Evolutionary conservation across 2,113 vertebrate species (phyloP), one percentile per base, ranked within the genome.

Genomic region (Scartelaos histophorus): DNA sequence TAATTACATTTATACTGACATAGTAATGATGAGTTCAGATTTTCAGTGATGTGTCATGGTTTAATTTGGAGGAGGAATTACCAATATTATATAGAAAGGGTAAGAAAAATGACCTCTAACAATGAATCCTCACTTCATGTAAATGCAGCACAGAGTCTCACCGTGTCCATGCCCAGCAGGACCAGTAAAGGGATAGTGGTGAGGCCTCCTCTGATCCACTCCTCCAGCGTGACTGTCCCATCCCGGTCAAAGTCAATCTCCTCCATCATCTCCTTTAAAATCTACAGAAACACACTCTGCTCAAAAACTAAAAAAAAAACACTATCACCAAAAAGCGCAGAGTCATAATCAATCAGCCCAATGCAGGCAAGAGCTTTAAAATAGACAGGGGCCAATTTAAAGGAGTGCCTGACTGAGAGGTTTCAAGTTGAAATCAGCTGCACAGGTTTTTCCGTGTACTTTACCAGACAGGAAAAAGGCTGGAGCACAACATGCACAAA

Each of bases 151-250:
- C 78, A 13, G 12, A 66, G 54, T 70, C 93, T 82, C 78, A 96
- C 94, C 56, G 94, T 95, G 24, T 97, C 96, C 96, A 97, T 96
- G 25, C 97, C 97, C 83, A 98, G 91, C 13, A 98, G 93, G 7
- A 98, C 96, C 85, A 98, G 91, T 76, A 98, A 54, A 12, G 97
- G 97, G 86, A 98, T 96, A 67, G 97, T 98, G 79, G 97, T 97
- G 93, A 98, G 95, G 66, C 97, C 97, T 0, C 96, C 97, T 19
- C 95, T 89, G 85, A 98, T 96, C 97, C 97, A 98, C 79, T 98
- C 97, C 89, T 98, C 95, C 74, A 98, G 91, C 0, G 97, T 97
- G 76, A 98, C 97, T 0, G 94, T 96, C 64, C 97, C 97, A 0
- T 98, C 96, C 0, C 67, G 90, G 89, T 98, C 92, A 1, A 92